Evolutionary conservation across 2,113 vertebrate genomes (phyloP).

Genomic region (Cervus canadensis): DNA sequence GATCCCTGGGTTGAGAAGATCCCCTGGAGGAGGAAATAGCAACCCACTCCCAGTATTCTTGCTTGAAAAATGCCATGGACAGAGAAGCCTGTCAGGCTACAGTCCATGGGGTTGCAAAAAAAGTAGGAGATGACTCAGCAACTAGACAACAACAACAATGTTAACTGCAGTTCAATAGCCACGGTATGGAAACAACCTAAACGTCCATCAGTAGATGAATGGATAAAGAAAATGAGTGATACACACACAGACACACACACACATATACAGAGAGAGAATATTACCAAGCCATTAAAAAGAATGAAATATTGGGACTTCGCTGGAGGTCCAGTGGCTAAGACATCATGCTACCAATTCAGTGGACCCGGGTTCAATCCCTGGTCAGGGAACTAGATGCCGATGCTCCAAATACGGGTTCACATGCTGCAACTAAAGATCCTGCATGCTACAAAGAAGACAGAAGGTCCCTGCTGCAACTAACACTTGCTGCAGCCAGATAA

Average conservation of each 20-base stretch:
- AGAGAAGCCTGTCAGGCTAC: neutral
- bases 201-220: neutral
- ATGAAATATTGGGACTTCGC: neutral
- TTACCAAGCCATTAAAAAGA: neutral
- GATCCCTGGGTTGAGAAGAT: neutral
- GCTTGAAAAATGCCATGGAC: neutral
- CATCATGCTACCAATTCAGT: neutral
- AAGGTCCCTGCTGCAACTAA: neutral
- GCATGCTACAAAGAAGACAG: neutral
- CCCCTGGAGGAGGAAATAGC: neutral
- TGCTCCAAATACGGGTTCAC: neutral
- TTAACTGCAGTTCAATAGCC: neutral
- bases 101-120: neutral
- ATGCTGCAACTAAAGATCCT: neutral
- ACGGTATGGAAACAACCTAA: neutral
- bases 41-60: neutral
- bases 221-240: neutral
- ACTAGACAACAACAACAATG: neutral
- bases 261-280: neutral
- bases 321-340: neutral
- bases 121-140: neutral
- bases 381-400: neutral
- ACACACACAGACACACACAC: neutral
- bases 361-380: neutral
- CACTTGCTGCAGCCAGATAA: neutral